Percentiles rank a stretch among this genome's conserved stretches.
phyloP scores from a whole-genome alignment of 2,797 vertebrate species.

The Myoxocephalus aenaeus region DNA sequence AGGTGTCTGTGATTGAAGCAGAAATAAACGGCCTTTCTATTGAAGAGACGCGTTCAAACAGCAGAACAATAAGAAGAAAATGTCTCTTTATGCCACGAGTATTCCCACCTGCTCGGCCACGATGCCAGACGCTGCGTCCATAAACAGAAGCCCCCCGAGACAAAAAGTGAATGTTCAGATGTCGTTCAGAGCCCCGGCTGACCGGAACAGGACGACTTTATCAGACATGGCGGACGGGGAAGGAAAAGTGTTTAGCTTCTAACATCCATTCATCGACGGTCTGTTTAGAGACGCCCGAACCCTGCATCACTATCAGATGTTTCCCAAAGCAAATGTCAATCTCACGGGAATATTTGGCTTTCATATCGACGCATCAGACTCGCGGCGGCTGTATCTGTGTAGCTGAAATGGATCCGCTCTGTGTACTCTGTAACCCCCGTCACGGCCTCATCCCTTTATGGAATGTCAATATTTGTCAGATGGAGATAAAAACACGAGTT shows the following conservation, averaged over 20 bases:
- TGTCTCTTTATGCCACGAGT: neutral
- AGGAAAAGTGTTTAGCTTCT: constrained; percentile 13
- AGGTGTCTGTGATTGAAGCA: neutral
- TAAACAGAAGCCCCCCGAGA: constrained; percentile 19
- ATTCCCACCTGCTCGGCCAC: neutral
- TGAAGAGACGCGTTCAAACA: too few relatives aligned
- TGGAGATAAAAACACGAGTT: neutral
- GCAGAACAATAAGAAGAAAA: too few relatives aligned
- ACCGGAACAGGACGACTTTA: neutral
- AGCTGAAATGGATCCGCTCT: neutral
- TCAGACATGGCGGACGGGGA: too few relatives aligned
- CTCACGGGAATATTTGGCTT: constrained; percentile 6
- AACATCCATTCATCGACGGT: too few relatives aligned
- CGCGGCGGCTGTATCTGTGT: neutral
- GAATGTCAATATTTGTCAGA: constrained; percentile 21
- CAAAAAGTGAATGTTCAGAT: constrained; percentile 15
- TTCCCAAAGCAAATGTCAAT: constrained; percentile 3
- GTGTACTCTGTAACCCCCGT: neutral
- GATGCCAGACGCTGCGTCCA: constrained; percentile 21
- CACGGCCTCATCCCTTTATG: neutral
- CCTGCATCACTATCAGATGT: constrained; percentile 6
- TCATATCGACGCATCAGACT: neutral
- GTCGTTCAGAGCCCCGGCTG: neutral
- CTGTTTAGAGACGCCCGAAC: neutral
- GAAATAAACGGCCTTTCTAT: neutral